Evolutionary conservation across 2,888 invertebrate genomes (phyloP), one percentile per base, ranked within the genome.

Genomic region (Eupithecia centaureata): DNA sequence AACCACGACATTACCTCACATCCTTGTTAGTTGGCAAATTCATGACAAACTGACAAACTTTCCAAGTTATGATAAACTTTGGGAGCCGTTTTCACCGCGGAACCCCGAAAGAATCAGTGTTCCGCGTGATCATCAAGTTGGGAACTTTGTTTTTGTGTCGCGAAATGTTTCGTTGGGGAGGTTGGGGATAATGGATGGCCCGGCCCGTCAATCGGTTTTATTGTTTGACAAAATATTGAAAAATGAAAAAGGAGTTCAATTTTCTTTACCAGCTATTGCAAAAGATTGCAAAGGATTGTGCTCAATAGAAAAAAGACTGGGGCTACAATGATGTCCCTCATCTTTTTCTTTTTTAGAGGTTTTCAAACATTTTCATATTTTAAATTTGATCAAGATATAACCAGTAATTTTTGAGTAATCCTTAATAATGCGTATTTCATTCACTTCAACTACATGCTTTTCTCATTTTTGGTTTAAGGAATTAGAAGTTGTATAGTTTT

Each of bases 161-260:
- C 57, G 51, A 70, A 67, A 65, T 71, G 72, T 76, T 70, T 58
- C 65, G 33, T 22, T 47, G 47, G 22, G 47, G 47, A 47, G 47
- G 47, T 22, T 47, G 38, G 47, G 28, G 58, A 65, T 77, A 80
- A 82, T 82, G 76, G 79, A 81, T 81, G 78, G 63, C 63, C 74
- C 76, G 78, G 63, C 63, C 74, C 76, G 80, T 80, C 83, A 79
- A 82, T 81, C 79, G 79, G 69, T 35, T 68, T 73, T 69, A 70
- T 81, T 78, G 74, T 75, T 76, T 72, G 75, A 76, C 79, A 79
- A 79, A 82, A 79, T 79, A 77, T 71, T 67, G 18, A 59, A 66
- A 69, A 72, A 70, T 62, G 22, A 13, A 42, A 15, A 18, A 47
- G 13, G n/a, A 61, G 57, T 68, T 61, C 32, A 56, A 18, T 56